Evolutionary conservation across 2,113 vertebrate genomes (phyloP), one percentile per base, ranked within the genome.

Genomic region (Zosterops pallidus): DNA sequence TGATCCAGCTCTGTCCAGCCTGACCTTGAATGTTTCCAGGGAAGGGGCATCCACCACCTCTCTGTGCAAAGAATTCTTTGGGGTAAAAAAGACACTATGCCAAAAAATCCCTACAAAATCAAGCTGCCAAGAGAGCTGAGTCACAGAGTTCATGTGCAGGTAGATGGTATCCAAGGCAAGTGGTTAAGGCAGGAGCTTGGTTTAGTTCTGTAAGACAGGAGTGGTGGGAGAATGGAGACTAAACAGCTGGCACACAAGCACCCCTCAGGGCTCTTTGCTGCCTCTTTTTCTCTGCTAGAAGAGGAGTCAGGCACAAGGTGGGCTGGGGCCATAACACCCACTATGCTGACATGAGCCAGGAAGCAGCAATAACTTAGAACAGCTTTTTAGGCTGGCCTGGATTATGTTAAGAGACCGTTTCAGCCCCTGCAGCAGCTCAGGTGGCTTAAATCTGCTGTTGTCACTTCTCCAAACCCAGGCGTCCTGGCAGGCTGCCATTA

Each of bases 401-500:
- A 55, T 95, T 92, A 84, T 77, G 83, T 87, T 59, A 79, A 79
- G 78, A 76, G 67, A 74, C 59, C 0, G 0, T 62, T 92, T 85
- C 67, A 69, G 33, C 49, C 70, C 78, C 82, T 92, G 84, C 70
- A 85, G 89, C 93, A 79, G 74, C 81, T 94, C 95, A 95, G 93
- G 95, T 95, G 94, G 90, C 94, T 95, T 91, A 94, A 93, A 95
- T 95, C 87, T 11, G 0, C 82, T 83, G 60, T 77, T 92, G 92
- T 88, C 92, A 83, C 82, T 84, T 68, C 85, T 94, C 68, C 92
- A 93, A 86, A 77, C 37, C 28, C 83, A 50, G 35, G 88, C 21
- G 0, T 64, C 64, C 90, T 94, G 94, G 92, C 93, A 75, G 42
- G 47, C 82, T 90, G 91, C 92, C 90, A 83, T 0, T 12, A 44